Conservation (phyloP, 2,797 vertebrate genomes). For the Takifugu rubripes region DNA sequence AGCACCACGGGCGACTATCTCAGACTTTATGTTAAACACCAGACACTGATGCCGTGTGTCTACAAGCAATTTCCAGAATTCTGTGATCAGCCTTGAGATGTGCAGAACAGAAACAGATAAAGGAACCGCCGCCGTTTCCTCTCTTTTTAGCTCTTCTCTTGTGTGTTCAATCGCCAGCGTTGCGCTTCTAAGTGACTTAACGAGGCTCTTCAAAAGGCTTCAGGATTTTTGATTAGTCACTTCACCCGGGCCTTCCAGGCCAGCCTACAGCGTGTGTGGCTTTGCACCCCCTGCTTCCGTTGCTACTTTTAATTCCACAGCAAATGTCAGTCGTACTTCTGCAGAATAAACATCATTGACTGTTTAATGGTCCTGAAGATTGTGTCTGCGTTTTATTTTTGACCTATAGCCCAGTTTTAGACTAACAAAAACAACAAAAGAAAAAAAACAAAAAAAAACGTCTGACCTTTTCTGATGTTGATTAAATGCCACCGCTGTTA, state of each 20-base stretch:
- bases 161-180: conserved; percentile 15
- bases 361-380: conserved; percentile 11
- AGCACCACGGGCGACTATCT: too few relatives aligned
- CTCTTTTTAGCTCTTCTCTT: conserved; percentile 2
- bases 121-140: neutral
- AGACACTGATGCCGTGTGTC: neutral
- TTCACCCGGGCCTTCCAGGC: neutral
- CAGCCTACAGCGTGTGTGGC: too few relatives aligned
- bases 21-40: neutral
- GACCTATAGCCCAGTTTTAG: too few relatives aligned
- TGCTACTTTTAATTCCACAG: too few relatives aligned
- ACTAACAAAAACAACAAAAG: too few relatives aligned
- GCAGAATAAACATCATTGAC: neutral
- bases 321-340: neutral
- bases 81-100: conserved; percentile 23
- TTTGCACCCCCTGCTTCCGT: too few relatives aligned
- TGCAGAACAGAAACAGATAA: neutral
- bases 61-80: neutral
- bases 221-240: conserved; percentile 28
- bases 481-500: conserved; percentile 11
- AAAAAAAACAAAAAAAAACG: too few relatives aligned
- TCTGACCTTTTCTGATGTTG: too few relatives aligned
- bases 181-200: conserved; percentile 22
- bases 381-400: conserved; percentile 6
- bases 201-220: conserved; percentile 15